phyloP scores from a whole-genome alignment of 2,888 invertebrate species.

The Pantelozetes paolii region DNA sequence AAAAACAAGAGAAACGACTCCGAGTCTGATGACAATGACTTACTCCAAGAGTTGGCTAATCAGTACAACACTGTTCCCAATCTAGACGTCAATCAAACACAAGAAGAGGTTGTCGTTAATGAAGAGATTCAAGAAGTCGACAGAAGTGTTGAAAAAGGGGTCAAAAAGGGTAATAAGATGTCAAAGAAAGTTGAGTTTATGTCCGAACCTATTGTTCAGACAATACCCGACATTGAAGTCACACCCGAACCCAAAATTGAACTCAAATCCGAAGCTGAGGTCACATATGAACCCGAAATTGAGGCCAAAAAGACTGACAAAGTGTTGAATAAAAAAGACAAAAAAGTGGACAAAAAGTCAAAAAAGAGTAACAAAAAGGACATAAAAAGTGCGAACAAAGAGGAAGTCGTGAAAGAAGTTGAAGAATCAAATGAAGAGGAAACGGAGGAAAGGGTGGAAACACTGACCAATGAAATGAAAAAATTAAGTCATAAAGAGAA shows the following conservation, averaged over 20 bases:
- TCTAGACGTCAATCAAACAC: no score
- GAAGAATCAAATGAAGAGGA: background rate
- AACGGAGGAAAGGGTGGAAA: background rate
- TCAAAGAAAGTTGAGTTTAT: no score
- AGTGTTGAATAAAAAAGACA: background rate
- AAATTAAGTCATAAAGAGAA: slow-evolving; percentile 44
- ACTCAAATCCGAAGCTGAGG: no score
- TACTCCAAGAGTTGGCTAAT: background rate
- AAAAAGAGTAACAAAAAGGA: background rate
- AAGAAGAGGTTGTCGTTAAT: background rate
- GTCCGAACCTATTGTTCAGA: no score
- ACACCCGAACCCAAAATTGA: no score
- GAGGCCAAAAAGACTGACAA: no score
- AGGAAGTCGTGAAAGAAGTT: background rate
- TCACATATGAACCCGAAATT: no score
- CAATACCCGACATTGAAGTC: no score
- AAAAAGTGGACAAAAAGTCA: background rate
- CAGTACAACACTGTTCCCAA: background rate
- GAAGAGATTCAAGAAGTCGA: background rate
- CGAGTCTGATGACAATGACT: background rate
- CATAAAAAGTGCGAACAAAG: background rate
- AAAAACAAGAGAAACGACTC: background rate
- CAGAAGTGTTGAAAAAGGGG: no score
- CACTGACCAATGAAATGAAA: slow-evolving; percentile 3
- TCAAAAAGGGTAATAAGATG: no score